These are phyloP conservation scores for Podiceps cristatus DNA, from an alignment of 2,113 vertebrate species.

Conservation along the genomic window DNA sequence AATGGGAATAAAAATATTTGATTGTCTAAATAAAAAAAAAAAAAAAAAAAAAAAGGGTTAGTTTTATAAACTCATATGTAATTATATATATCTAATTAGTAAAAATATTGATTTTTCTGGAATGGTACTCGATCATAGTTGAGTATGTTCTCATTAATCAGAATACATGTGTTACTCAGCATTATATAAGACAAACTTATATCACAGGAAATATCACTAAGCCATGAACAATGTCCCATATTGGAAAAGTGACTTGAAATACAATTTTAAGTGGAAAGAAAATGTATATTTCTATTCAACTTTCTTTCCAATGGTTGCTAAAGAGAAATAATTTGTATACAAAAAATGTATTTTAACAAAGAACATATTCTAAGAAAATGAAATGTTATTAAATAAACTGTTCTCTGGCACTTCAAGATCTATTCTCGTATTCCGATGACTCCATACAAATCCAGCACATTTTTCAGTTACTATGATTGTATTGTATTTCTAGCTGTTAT, in stretches of 20 bases:
- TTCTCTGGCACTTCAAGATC: not conserved
- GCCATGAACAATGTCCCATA: not conserved
- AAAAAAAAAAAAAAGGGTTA: rapidly evolving
- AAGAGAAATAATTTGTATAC: not conserved
- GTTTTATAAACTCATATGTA: not conserved
- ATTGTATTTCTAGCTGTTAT: not conserved
- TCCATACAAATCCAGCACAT: not conserved
- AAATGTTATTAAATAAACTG: not conserved
- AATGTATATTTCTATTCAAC: not conserved
- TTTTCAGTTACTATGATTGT: not conserved
- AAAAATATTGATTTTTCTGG: not conserved
- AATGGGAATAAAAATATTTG: not conserved
- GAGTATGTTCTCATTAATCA: not conserved
- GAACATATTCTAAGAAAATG: not conserved
- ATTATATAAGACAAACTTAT: not conserved
- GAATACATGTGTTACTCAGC: not conserved
- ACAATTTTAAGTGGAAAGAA: not conserved
- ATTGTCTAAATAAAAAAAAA: not conserved
- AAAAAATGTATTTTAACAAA: not conserved
- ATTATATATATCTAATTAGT: not conserved
- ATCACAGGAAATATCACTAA: not conserved
- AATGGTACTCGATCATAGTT: not conserved
- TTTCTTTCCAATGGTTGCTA: not conserved
- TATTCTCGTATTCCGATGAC: not conserved
- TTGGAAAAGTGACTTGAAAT: not conserved